A percentile compares a stretch with the other conserved stretches of the same genome.
Evolutionary conservation across 2,113 vertebrate species (phyloP).

Genomic region (Cochlearius cochlearius): DNA sequence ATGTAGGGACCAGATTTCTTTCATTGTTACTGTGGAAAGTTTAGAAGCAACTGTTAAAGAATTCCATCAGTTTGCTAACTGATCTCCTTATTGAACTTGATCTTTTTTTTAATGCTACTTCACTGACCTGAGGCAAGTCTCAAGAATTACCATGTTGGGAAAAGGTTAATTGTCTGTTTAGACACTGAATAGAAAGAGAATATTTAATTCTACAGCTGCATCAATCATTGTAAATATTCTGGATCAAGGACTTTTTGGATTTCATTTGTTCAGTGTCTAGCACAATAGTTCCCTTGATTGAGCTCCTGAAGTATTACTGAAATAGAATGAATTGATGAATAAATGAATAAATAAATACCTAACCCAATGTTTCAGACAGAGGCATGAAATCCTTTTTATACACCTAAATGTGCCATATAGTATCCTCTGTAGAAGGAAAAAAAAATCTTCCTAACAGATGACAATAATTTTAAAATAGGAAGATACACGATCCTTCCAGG

Average conservation of each 20-base stretch:
- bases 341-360: slow-evolving; percentile 30
- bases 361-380: background rate
- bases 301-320: background rate
- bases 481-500: background rate
- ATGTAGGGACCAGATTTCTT: background rate
- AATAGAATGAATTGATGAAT: slow-evolving; percentile 23
- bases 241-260: background rate
- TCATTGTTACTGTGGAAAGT: background rate
- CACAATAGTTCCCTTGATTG: background rate
- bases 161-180: slow-evolving; percentile 15
- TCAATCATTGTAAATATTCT: background rate
- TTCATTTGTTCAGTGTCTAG: background rate
- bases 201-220: background rate
- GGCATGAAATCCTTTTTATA: background rate
- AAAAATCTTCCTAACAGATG: background rate
- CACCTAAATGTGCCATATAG: background rate
- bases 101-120: background rate
- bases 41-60: background rate
- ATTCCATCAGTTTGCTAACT: background rate
- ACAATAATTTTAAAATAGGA: background rate
- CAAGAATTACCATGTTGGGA: background rate
- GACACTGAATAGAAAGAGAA: background rate
- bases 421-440: background rate
- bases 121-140: background rate
- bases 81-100: background rate